Conservation (phyloP, 2,113 vertebrate genomes). For the Tamias sibiricus region DNA sequence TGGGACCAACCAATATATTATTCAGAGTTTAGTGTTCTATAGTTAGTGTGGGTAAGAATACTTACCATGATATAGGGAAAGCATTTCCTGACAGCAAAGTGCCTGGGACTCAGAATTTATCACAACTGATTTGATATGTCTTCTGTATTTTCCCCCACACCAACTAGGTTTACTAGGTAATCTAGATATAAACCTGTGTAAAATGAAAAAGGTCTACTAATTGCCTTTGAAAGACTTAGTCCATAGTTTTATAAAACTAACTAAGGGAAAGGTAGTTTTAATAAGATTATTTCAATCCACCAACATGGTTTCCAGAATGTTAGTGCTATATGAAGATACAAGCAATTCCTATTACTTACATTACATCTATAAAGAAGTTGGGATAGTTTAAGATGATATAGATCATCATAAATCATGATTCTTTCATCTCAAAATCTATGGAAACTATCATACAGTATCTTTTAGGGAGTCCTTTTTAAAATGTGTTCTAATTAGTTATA, state of each 20-base stretch:
- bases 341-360: background rate
- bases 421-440: slow-evolving; percentile 18
- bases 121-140: background rate
- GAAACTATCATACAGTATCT: background rate
- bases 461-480: background rate
- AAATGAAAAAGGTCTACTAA: background rate
- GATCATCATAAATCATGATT: background rate
- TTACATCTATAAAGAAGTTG: too few species aligned
- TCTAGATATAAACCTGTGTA: background rate
- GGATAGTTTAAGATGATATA: too few species aligned
- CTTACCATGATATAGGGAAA: background rate
- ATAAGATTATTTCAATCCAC: background rate
- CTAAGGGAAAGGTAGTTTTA: slow-evolving; percentile 24
- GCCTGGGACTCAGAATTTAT: background rate
- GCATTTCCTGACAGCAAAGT: background rate
- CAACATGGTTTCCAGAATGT: background rate
- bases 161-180: background rate
- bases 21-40: background rate
- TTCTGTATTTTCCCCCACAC: background rate
- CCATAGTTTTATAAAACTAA: background rate
- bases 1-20: background rate
- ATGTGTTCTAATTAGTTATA: too few species aligned
- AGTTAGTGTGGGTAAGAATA: background rate
- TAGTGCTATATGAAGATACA: background rate
- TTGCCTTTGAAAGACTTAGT: background rate